A percentile compares a stretch with the other conserved stretches of the same genome.
phyloP scores from a whole-genome alignment of 2,113 vertebrate species.

The Callaeas wilsoni region DNA sequence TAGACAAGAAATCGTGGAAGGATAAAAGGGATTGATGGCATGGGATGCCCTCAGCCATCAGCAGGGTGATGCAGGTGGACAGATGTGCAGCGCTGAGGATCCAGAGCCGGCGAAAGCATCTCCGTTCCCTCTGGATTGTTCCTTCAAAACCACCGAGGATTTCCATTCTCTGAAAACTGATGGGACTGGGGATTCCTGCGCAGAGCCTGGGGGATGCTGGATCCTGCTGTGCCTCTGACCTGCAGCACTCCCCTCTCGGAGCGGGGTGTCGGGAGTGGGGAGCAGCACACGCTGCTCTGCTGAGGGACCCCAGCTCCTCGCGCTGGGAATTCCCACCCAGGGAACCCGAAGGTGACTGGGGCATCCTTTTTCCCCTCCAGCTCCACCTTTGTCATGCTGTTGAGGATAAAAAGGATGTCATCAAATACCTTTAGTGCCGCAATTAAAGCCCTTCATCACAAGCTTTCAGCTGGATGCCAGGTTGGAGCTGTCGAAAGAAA shows the following conservation, averaged over 20 bases:
- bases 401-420: neutral
- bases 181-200: neutral
- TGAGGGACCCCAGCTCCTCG: neutral
- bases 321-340: neutral
- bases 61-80: neutral
- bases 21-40: neutral
- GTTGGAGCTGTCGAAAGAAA: neutral
- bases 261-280: neutral
- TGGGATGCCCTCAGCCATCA: neutral
- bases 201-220: neutral
- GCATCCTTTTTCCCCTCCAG: neutral
- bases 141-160: neutral
- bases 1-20: neutral
- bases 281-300: neutral
- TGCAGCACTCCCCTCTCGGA: neutral
- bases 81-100: neutral
- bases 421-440: neutral
- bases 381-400: neutral
- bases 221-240: neutral
- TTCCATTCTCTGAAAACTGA: neutral
- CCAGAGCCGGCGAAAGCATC: neutral
- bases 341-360: neutral
- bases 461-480: slow-evolving; percentile 5
- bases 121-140: neutral
- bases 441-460: neutral